Percentiles rank a stretch among this genome's conserved stretches.
Conservation (phyloP, 1,140 invertebrate species). For the Caenorhabditis latens region DNA sequence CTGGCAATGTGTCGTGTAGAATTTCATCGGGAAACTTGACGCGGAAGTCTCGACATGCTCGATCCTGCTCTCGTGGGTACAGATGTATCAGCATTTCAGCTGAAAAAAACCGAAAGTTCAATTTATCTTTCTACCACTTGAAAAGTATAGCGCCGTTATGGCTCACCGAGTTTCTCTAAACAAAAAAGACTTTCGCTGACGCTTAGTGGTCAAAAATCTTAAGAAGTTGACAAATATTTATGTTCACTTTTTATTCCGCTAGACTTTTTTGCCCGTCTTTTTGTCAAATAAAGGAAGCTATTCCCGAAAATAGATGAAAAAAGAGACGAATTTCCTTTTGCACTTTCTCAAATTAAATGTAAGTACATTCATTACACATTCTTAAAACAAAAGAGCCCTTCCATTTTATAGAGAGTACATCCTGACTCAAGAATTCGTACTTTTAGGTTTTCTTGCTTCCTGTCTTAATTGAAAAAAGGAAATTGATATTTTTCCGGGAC, state of each 20-base stretch:
- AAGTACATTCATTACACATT: constrained; percentile 29
- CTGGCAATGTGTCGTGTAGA: constrained; percentile 94
- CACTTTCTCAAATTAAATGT: background rate
- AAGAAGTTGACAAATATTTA: constrained; percentile 40
- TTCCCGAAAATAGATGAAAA: background rate
- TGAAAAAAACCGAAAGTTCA: constrained; percentile 81
- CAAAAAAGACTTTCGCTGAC: background rate
- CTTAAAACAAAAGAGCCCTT: background rate
- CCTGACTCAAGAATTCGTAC: background rate
- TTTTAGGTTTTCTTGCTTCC: background rate
- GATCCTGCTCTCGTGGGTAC: constrained; percentile 82
- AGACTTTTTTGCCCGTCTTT: background rate
- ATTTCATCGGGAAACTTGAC: constrained; percentile 99
- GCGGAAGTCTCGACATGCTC: constrained; percentile 93
- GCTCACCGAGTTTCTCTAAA: background rate
- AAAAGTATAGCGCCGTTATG: background rate
- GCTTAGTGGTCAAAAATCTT: constrained; percentile 45
- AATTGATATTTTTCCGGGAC: too few species aligned
- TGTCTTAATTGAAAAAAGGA: background rate
- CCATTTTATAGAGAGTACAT: background rate
- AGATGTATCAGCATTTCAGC: constrained; percentile 85
- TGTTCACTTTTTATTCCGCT: background rate
- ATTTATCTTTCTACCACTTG: background rate
- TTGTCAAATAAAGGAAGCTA: constrained; percentile 14
- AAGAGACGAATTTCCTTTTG: background rate